Conservation (phyloP, 64 coral and sea anemone genomes). For the Cladopsammia gracilis region DNA sequence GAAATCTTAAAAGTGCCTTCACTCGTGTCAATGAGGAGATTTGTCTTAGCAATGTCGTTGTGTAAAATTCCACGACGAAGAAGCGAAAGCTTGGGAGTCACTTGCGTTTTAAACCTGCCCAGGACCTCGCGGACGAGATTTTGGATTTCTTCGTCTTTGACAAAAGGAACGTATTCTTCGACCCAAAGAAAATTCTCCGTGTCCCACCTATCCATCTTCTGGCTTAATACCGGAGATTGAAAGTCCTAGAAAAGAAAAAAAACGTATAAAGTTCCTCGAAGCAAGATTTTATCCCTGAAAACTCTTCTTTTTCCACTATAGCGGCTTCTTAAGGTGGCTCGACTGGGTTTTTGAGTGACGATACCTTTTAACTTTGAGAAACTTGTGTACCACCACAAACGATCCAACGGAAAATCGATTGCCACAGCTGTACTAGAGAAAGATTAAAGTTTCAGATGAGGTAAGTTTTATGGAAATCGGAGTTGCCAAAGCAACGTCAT, state of each 20-base stretch:
- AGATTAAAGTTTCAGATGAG: too few relatives aligned
- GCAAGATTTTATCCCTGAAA: background rate
- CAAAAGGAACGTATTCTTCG: constrained; percentile 48
- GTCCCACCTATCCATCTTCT: constrained; percentile 60
- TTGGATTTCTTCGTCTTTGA: constrained; percentile 39
- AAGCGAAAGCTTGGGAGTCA: constrained; percentile 46
- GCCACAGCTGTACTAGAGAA: too few relatives aligned
- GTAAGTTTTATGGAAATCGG: too few relatives aligned
- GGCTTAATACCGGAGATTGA: background rate
- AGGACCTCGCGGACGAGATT: constrained; percentile 41
- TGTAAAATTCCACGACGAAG: constrained; percentile 61
- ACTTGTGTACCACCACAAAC: too few relatives aligned
- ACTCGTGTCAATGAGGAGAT: constrained; percentile 33
- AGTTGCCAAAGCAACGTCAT: too few relatives aligned
- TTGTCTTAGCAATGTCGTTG: constrained; percentile 43
- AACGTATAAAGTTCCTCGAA: too few relatives aligned
- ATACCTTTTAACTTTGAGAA: too few relatives aligned
- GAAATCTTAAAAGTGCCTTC: constrained; percentile 29
- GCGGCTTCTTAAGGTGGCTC: too few relatives aligned
- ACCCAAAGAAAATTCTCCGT: constrained; percentile 71
- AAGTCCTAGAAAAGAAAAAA: constrained; percentile 24
- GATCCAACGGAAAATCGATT: too few relatives aligned
- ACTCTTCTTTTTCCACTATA: too few relatives aligned
- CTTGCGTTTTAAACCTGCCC: constrained; percentile 26
- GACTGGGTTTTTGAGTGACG: too few relatives aligned